phyloP scores from a whole-genome alignment of 2,888 invertebrate genomes.

The Aphidoletes aphidimyza region DNA sequence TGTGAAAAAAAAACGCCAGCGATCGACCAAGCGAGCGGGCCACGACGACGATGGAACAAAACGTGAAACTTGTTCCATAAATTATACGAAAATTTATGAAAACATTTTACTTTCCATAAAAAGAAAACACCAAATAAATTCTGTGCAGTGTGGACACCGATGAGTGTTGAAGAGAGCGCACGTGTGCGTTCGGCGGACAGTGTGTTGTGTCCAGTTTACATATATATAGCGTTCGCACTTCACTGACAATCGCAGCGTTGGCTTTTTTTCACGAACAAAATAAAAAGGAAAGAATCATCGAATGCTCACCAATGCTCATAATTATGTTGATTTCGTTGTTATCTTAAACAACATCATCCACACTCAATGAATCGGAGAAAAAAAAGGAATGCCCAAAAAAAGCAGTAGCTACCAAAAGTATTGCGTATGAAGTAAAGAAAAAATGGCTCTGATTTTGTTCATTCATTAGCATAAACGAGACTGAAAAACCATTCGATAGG shows the following conservation, averaged over 20 bases:
- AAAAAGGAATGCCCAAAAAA: not conserved
- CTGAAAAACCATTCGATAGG: not conserved
- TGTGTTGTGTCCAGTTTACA: too few relatives aligned
- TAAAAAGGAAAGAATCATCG: not conserved
- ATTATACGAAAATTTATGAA: constrained; percentile 47
- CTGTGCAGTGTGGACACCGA: not conserved
- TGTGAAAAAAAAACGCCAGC: not conserved
- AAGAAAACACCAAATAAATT: constrained; percentile 48
- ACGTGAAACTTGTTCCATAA: constrained; percentile 47
- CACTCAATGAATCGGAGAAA: not conserved
- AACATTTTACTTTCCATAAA: constrained; percentile 49
- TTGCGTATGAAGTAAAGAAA: not conserved
- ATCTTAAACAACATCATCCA: constrained; percentile 34
- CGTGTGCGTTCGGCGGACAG: too few relatives aligned
- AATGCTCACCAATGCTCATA: not conserved
- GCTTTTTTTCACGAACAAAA: not conserved
- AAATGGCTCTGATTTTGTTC: not conserved
- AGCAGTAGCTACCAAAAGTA: constrained; percentile 1
- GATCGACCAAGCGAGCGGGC: too few relatives aligned
- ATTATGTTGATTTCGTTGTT: constrained; percentile 35
- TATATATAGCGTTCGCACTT: not conserved
- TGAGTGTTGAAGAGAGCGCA: not conserved
- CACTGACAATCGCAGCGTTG: not conserved
- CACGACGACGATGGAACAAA: too few relatives aligned
- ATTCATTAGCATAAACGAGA: constrained; percentile 29